Base-by-base conservation (phyloP, 2,113 vertebrate genomes). In the Puntigrus tetrazona region DNA sequence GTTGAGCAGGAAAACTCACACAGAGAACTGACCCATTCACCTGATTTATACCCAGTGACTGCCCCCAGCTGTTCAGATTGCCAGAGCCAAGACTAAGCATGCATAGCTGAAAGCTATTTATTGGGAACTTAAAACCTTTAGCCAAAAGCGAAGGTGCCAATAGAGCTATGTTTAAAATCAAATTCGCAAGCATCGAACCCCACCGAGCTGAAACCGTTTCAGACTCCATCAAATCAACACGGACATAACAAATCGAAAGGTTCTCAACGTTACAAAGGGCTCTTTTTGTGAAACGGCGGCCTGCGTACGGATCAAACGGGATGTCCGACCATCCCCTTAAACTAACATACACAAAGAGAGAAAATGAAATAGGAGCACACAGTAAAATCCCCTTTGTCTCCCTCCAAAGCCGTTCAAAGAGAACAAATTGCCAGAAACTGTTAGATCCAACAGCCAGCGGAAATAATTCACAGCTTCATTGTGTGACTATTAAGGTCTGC, bases 11-110 rank as follows among this genome's bases (percentile, higher is more conserved):
- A 86, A 85, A 57, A 78, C 88, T 85, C 83, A 78, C 78, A 93
- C 87, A 88, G 89, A 89, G 87, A 89, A 86, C 89, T 89, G 88
- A 90, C 85, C 87, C 84, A 36, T 87, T 89, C 86, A 87, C 78
- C 82, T 93, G 93, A 94, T 94, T 94, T 94, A 94, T 94, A 91
- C 89, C 88, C 85, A 90, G 86, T 92, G 92, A 94, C 93, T 94
- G 90, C 93, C 91, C 88, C 94, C 94, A 93, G 93, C 93, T 94
- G 93, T 91, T 92, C 82, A 90, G 86, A 91, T 81, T 61, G 84
- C 88, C 83, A 76, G 88, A 91, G 93, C 92, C 93, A 91, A 91
- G 89, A 87, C 86, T 88, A 87, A 92, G 90, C 90, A 91, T 91
- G 91, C 91, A 88, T 88, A 90, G 91, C 89, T 87, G 89, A 92